These are phyloP conservation scores for Canis aureus DNA, from an alignment of 2,113 vertebrate genomes.

Conservation along the genomic window DNA sequence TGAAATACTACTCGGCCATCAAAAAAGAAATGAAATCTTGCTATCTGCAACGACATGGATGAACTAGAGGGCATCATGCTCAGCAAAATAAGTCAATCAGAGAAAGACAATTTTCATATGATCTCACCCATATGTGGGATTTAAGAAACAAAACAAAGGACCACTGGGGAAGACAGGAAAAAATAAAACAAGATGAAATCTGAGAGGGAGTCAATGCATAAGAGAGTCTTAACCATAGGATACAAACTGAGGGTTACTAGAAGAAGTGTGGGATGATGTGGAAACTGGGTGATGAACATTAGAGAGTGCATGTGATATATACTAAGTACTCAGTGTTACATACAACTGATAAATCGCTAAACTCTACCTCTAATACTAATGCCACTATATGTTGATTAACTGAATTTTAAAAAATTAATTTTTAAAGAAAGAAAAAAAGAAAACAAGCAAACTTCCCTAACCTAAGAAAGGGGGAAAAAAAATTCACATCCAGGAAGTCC, in stretches of 20 bases:
- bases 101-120: background rate
- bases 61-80: background rate
- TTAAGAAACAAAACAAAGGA: background rate
- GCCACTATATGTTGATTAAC: background rate
- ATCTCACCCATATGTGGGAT: background rate
- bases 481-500: background rate
- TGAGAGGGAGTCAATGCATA: background rate
- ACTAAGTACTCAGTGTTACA: background rate
- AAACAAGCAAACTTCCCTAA: background rate
- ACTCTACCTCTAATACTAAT: background rate
- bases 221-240: background rate
- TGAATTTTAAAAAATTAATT: background rate
- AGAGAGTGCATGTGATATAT: background rate
- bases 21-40: too few species aligned
- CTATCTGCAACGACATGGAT: background rate
- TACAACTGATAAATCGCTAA: background rate
- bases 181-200: background rate
- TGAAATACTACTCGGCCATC: too few species aligned
- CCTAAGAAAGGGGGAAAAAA: background rate
- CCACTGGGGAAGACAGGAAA: background rate
- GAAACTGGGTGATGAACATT: background rate
- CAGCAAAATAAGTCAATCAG: background rate
- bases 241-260: background rate
- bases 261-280: background rate
- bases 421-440: background rate